Evolutionary conservation across 2,797 vertebrate species (phyloP), one percentile per base, ranked within the genome.

Genomic region (Calcarius lapponicus): DNA sequence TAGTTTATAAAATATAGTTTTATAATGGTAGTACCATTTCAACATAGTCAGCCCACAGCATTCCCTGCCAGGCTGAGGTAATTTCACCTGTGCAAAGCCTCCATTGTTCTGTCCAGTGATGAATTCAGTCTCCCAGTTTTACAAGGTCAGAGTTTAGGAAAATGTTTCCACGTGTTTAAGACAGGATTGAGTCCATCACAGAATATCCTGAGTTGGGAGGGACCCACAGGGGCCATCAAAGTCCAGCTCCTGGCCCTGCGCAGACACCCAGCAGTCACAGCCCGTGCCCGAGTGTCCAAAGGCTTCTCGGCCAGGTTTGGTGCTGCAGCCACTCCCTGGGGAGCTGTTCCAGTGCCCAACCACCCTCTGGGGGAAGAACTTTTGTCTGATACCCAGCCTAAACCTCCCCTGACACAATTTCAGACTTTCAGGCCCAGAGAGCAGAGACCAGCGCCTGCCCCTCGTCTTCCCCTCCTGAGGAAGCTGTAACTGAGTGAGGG

Each of bases 401-500:
- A 56, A 15, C 31, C 21, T 62, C 2, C 20, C 42, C 50, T 45
- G 28, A 2, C 9, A 24, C 18, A 24, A 8, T 2, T 58, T 5
- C 43, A 80, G 64, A 17, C 22, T 65, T 9, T 13, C 1, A 1
- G 20, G 25, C 12, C 8, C 54, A 26, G 5, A 34, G 40, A 26
- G 48, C 13, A 62, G 31, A 48, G 42, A 25, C 10, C 31, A 31
- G 74, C 7, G 34, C 3, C 66, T 57, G 26, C 4, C 50, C 48
- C 14, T 54, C 34, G 20, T 40, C 17, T 47, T 8, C 17, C 31
- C 4, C 42, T 13, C 14, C 3, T 1, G 4, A 36, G 15, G 32
- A 34, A 32, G 22, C 1, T 62, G 48, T 3, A 4, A 3, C 28
- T 51, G 43, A 24, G 1, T 4, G 5, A 50, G 8, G 10, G 19